These are phyloP conservation scores for Aselliscus stoliczkanus DNA, from an alignment of 2,797 vertebrate genomes.

Conservation along the genomic window DNA sequence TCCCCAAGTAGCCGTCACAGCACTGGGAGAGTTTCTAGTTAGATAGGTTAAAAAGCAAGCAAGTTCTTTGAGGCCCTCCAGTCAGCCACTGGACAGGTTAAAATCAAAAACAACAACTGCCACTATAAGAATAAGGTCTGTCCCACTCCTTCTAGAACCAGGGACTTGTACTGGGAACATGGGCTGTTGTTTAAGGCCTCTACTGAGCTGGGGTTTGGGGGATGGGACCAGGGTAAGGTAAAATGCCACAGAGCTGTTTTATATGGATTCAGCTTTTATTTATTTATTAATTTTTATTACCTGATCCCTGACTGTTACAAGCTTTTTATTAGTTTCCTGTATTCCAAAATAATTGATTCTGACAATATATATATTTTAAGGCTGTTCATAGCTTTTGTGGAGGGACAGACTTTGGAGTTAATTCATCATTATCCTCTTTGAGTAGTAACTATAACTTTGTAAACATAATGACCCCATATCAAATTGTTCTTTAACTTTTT, in stretches of 20 bases:
- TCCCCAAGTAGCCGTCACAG: background rate
- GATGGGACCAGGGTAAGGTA: background rate
- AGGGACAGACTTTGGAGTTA: background rate
- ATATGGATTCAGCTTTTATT: background rate
- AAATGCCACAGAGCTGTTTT: background rate
- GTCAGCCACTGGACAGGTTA: background rate
- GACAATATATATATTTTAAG: background rate
- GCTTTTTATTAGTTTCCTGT: background rate
- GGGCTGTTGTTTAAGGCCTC: background rate
- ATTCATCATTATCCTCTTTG: background rate
- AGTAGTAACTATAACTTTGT: background rate
- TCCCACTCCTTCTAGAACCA: background rate
- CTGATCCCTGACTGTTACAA: background rate
- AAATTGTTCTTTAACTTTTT: slow-evolving; percentile 56
- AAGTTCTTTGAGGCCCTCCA: background rate
- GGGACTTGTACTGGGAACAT: background rate
- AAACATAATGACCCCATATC: background rate
- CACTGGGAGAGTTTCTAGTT: background rate
- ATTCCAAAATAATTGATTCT: background rate
- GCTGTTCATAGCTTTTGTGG: background rate
- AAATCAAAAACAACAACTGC: background rate
- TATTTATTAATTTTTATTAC: background rate
- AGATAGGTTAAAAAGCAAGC: background rate
- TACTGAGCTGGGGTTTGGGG: background rate
- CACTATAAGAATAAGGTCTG: background rate